These are phyloP conservation scores for Subanguina moxae DNA, from an alignment of 1,140 invertebrate genomes.

Conservation along the genomic window DNA sequence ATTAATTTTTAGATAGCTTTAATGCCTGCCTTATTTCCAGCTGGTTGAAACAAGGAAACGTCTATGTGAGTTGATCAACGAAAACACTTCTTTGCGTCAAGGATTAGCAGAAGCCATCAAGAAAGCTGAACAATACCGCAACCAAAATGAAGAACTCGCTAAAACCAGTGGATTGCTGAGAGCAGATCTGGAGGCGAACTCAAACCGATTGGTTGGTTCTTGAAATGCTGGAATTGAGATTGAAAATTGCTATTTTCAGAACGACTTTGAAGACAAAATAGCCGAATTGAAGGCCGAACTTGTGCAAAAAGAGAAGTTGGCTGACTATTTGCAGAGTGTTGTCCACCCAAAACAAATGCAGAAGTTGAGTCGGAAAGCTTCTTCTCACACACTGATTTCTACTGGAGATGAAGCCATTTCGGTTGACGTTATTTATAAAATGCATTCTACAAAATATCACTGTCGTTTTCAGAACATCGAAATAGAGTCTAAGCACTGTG, in stretches of 20 bases:
- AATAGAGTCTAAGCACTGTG: slow-evolving; percentile 29
- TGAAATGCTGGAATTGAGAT: too few species aligned
- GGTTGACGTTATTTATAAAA: slow-evolving; percentile 9
- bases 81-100: slow-evolving; percentile 33
- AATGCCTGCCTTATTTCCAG: not conserved
- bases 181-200: too few species aligned
- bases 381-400: slow-evolving; percentile 28
- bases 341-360: slow-evolving; percentile 43
- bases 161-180: slow-evolving; percentile 8
- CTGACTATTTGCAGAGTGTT: slow-evolving; percentile 35
- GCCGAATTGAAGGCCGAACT: slow-evolving; percentile 26
- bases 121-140: slow-evolving; percentile 27
- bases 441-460: not conserved
- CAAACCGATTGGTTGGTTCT: too few species aligned
- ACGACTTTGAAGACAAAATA: slow-evolving; percentile 26
- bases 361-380: slow-evolving; percentile 23
- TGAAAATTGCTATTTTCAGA: too few species aligned
- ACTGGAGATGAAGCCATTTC: slow-evolving; percentile 11
- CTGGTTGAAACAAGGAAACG: slow-evolving; percentile 26
- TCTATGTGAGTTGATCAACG: slow-evolving; percentile 26
- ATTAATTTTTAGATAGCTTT: too few species aligned
- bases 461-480: slow-evolving; percentile 37
- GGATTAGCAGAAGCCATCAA: slow-evolving; percentile 35
- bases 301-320: slow-evolving; percentile 39
- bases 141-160: slow-evolving; percentile 13